Conservation (phyloP, 1,140 invertebrate species). For the Papilio polyxenes region DNA sequence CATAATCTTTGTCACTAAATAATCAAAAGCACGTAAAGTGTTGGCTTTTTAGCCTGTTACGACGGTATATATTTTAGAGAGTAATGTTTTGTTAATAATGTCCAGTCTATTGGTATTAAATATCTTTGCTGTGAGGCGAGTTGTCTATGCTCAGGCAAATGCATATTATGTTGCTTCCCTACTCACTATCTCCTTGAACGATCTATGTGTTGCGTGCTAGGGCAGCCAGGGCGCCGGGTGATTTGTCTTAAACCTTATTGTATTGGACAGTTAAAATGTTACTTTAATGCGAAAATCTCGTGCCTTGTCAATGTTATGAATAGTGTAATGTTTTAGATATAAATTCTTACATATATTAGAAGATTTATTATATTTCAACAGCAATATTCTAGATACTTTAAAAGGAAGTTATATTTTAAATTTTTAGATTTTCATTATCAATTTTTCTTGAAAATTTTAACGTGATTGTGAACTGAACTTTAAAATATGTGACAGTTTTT, state of each 20-base stretch:
- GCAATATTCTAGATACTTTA: no score
- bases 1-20: background rate
- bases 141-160: constrained; percentile 32
- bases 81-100: background rate
- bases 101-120: background rate
- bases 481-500: no score
- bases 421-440: no score
- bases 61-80: background rate
- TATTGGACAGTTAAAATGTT: constrained; percentile 37
- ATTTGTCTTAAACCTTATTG: constrained; percentile 55
- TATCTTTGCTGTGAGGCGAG: background rate
- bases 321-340: background rate
- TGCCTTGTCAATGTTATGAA: constrained; percentile 2
- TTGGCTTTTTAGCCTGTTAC: background rate
- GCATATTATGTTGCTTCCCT: constrained; percentile 47
- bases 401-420: no score
- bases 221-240: constrained; percentile 50
- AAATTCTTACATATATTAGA: background rate
- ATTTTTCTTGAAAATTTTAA: no score
- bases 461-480: no score
- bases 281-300: constrained; percentile 27
- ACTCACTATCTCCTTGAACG: constrained; percentile 48
- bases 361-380: no score
- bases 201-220: constrained; percentile 58
- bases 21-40: background rate